A percentile compares a stretch with the other conserved stretches of the same genome.
These are phyloP conservation scores for Sebastes vulpes DNA, from an alignment of 2,797 vertebrate species.

Conservation along the genomic window DNA sequence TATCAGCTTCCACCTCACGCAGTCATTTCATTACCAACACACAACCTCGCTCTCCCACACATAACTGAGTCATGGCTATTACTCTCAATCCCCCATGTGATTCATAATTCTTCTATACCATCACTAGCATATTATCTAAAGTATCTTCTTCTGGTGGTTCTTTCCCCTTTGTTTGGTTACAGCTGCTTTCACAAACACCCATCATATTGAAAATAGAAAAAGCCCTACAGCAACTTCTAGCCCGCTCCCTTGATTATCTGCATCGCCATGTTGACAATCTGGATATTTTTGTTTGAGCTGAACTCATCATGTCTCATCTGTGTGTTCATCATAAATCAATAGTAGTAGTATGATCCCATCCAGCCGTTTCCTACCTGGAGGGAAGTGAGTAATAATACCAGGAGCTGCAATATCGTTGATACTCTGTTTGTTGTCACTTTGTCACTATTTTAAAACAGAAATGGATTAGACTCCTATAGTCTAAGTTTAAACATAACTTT, in stretches of 20 bases:
- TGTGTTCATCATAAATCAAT: constrained; percentile 18
- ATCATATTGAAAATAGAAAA: constrained; percentile 58
- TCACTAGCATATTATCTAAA: not conserved
- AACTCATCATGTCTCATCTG: constrained; percentile 17
- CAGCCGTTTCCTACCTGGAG: constrained; percentile 1
- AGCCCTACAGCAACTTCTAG: constrained; percentile 37
- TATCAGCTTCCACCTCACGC: constrained; percentile 42
- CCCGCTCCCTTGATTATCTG: constrained; percentile 29
- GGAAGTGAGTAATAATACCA: constrained; percentile 9
- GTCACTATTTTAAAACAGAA: not conserved
- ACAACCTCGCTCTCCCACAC: constrained; percentile 5
- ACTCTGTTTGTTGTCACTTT: not conserved
- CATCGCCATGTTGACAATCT: constrained; percentile 30
- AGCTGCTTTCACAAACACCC: constrained; percentile 29
- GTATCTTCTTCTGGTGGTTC: not conserved
- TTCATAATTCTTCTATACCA: not conserved
- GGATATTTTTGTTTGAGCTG: constrained; percentile 45
- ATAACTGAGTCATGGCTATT: constrained; percentile 30
- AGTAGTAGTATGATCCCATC: constrained; percentile 15
- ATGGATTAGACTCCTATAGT: not conserved
- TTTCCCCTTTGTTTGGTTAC: constrained; percentile 15
- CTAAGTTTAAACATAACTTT: not conserved
- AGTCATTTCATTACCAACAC: constrained; percentile 27
- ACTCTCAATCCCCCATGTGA: not conserved
- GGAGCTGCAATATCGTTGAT: not conserved